Percentiles rank a stretch among this genome's conserved stretches.
Evolutionary conservation across 2,888 invertebrate species (phyloP).

Genomic region (Epicampocera succincta): DNA sequence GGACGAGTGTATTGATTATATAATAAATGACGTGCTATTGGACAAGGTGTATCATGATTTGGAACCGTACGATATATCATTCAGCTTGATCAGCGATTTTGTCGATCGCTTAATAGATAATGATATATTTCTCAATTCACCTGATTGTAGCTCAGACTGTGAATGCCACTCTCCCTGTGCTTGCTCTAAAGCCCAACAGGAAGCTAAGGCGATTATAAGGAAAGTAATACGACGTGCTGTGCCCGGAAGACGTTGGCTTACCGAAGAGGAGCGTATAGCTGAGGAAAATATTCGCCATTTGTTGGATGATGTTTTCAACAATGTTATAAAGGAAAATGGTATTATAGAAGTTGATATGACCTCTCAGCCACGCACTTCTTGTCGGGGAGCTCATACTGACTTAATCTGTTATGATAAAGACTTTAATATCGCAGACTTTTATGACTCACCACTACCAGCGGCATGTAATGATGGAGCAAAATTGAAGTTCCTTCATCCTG

Average conservation of each 20-base stretch:
- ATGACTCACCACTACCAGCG: neutral
- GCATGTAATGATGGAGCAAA: neutral
- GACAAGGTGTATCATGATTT: slow-evolving; percentile 81
- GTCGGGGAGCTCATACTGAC: slow-evolving; percentile 26
- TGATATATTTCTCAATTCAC: slow-evolving; percentile 73
- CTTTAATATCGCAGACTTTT: neutral
- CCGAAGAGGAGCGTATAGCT: slow-evolving; percentile 73
- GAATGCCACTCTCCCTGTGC: slow-evolving; percentile 66
- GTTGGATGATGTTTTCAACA: slow-evolving; percentile 73
- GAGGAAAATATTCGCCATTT: slow-evolving; percentile 73
- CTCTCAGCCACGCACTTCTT: neutral
- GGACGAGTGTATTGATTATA: slow-evolving; percentile 68
- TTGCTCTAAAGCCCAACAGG: slow-evolving; percentile 61
- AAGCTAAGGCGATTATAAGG: slow-evolving; percentile 75
- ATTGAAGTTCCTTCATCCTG: neutral
- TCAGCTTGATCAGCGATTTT: slow-evolving; percentile 71
- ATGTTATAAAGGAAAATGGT: neutral
- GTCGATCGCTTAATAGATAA: slow-evolving; percentile 76
- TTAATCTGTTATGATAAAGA: slow-evolving; percentile 24
- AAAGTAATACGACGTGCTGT: slow-evolving; percentile 76
- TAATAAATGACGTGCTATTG: slow-evolving; percentile 80
- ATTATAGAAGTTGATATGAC: slow-evolving; percentile 34
- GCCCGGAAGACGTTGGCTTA: slow-evolving; percentile 76
- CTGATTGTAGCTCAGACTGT: slow-evolving; percentile 70
- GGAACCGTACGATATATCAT: slow-evolving; percentile 74